phyloP scores from a whole-genome alignment of 2,888 invertebrate genomes.

The Diarsia brunnea region DNA sequence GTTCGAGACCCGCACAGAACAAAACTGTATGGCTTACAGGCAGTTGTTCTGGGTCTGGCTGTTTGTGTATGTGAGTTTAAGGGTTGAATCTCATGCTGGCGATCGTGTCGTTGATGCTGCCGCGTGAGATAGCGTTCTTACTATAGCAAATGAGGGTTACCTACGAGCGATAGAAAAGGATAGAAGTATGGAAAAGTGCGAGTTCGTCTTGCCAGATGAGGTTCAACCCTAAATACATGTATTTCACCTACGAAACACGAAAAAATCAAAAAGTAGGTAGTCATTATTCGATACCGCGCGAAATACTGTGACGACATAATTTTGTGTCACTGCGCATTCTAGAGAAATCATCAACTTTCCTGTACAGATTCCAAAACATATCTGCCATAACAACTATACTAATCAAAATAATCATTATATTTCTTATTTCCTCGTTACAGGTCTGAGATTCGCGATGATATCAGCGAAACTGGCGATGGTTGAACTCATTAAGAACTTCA shows the following conservation, averaged over 20 bases:
- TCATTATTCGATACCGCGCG: neutral
- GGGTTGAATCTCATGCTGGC: neutral
- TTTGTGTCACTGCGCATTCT: neutral
- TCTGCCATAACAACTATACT: neutral
- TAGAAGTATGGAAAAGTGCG: neutral
- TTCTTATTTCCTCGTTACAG: slow-evolving; percentile 74
- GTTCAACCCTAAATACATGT: neutral
- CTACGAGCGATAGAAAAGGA: neutral
- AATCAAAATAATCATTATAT: neutral
- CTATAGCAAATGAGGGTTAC: no score
- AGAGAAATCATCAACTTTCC: neutral
- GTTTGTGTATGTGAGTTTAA: neutral
- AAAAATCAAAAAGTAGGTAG: neutral
- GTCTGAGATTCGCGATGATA: slow-evolving; percentile 88
- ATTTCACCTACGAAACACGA: neutral
- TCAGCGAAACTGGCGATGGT: slow-evolving; percentile 88
- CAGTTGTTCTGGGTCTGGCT: neutral
- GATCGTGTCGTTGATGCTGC: neutral
- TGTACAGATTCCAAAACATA: neutral
- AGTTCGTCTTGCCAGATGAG: no score
- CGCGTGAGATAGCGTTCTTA: neutral
- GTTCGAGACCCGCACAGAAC: neutral
- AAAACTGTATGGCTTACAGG: neutral
- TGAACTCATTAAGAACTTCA: slow-evolving; percentile 84
- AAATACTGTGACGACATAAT: neutral